Percentiles rank a stretch among this genome's conserved stretches.
These are phyloP conservation scores for Tetheella fluctuosa DNA, from an alignment of 2,888 invertebrate genomes.

Conservation along the genomic window DNA sequence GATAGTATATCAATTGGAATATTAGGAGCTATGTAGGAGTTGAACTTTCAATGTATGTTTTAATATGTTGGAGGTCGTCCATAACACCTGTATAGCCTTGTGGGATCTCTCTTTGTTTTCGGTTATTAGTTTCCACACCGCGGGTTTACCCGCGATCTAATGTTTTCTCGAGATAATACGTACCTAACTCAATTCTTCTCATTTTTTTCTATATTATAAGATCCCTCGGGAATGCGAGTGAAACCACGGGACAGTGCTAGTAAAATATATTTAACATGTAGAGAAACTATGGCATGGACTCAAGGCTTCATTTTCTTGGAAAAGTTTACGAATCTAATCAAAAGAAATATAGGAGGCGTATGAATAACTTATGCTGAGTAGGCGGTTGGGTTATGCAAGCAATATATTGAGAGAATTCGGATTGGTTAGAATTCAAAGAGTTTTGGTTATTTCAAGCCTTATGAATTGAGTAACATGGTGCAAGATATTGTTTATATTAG, in stretches of 20 bases:
- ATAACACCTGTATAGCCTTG: neutral
- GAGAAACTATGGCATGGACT: neutral
- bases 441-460: neutral
- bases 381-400: conserved; percentile 19
- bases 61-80: conserved; percentile 25
- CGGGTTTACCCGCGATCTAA: too few species aligned
- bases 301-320: conserved; percentile 18
- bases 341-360: conserved; percentile 21
- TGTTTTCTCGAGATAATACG: too few species aligned
- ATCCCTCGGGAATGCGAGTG: too few species aligned
- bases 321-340: conserved; percentile 23
- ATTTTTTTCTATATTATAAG: too few species aligned
- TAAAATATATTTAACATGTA: neutral
- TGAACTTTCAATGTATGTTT: conserved; percentile 28
- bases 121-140: too few species aligned
- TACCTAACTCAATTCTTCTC: too few species aligned
- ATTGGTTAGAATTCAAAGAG: neutral
- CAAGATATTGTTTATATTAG: neutral
- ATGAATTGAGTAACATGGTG: neutral
- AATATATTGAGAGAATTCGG: conserved; percentile 21
- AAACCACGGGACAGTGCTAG: too few species aligned
- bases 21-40: too few species aligned
- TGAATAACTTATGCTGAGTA: conserved; percentile 27
- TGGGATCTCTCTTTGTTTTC: too few species aligned
- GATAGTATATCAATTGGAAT: conserved; percentile 20